A percentile compares a stretch with the other conserved stretches of the same genome.
Conservation (phyloP, 2,113 vertebrate species). For the Notarius lentiginosus region DNA sequence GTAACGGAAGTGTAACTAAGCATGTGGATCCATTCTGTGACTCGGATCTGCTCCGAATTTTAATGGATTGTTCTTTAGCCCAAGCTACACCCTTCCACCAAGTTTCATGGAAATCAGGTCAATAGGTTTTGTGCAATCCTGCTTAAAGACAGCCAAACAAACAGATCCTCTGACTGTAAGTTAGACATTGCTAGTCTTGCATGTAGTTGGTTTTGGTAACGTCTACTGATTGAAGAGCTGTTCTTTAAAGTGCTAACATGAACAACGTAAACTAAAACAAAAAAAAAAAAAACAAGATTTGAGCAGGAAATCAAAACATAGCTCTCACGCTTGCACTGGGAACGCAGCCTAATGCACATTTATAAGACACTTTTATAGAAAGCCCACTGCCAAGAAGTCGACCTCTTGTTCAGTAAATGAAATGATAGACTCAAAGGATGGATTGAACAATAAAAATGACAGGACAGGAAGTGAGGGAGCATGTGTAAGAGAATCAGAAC, state of each 20-base stretch:
- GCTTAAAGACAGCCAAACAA: too few species aligned
- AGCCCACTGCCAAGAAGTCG: neutral
- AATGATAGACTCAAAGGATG: neutral
- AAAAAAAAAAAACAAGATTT: neutral
- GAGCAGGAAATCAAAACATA: neutral
- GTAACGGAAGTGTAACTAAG: too few species aligned
- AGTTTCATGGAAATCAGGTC: too few species aligned
- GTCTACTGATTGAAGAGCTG: neutral
- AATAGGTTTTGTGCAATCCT: too few species aligned
- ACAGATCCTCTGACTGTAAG: neutral
- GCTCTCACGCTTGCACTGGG: neutral
- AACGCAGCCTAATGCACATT: neutral
- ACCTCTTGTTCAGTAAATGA: constrained; percentile 7
- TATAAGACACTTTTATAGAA: neutral
- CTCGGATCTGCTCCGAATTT: too few species aligned
- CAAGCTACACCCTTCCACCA: too few species aligned
- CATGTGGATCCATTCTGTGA: too few species aligned
- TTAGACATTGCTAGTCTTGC: neutral
- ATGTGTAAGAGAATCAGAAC: neutral
- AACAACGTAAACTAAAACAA: neutral
- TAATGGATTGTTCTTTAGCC: too few species aligned
- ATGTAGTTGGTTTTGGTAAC: neutral
- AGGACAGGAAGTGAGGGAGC: neutral
- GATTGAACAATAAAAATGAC: neutral
- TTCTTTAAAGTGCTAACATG: neutral